Evolutionary conservation across 2,888 invertebrate genomes (phyloP), one percentile per base, ranked within the genome.

Genomic region (Tanytarsus gracilentus): DNA sequence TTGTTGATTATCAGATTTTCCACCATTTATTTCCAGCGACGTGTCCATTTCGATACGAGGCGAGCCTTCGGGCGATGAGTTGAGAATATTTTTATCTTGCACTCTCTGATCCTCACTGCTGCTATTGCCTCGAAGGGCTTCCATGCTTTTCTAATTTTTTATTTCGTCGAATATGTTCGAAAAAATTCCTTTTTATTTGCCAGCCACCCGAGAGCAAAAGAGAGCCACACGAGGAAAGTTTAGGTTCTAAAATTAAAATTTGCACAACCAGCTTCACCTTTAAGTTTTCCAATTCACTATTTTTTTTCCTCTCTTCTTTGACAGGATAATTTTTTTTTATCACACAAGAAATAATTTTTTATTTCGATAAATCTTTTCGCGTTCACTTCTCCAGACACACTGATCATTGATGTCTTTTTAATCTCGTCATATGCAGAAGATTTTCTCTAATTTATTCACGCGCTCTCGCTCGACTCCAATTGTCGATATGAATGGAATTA

Each of bases 1-100:
- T 73, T 88, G 88, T 39, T 58, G 58, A 36, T 7, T 23, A 14
- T 29, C 23, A 14, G 36, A 25, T 39, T 58, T 58, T 9, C 14
- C n/a, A 16, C 48, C 58, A 23, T 58, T 58, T n/a, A 58, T 5
- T 16, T 58, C 58, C 7, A 58, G 29, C 21, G 56, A 44, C 14
- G 56, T 58, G 25, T 58, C 58, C 48, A 48, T 58, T 25, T 56
- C 56, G 23, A 36, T 58, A 1, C 23, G 7, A 8, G 58, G 58
- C 8, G 48, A 58, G 11, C 25, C 18, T 48, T 44, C 58, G 11
- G 44, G 58, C 4, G 53, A 55, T 30, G 48, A 58, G 8, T 48
- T 21, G 5, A 39, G n/a, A n/a, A n/a, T 9, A 26, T 40, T 29
- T 23, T 27, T 40, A 30, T 18, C 21, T 9, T 44, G 25, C n/a